Evolutionary conservation across 1,140 invertebrate genomes (phyloP).

Genomic region (Rhopalosiphum padi): DNA sequence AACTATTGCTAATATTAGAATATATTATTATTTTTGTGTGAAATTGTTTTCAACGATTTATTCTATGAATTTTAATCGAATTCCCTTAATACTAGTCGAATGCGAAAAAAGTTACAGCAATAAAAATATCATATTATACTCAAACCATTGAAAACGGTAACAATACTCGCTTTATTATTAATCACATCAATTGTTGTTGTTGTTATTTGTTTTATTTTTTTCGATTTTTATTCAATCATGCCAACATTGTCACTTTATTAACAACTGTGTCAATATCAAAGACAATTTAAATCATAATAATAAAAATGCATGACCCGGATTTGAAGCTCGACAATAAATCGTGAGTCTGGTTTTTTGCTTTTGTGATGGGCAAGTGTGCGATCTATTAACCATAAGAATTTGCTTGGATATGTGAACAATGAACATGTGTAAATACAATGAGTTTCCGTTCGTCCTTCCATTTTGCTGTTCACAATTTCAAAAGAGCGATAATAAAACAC

Average conservation of each 20-base stretch:
- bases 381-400: slow-evolving; percentile 19
- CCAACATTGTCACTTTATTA: background rate
- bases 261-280: background rate
- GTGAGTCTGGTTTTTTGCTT: background rate
- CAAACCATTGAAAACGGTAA: background rate
- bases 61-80: background rate
- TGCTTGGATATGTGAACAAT: background rate
- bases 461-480: background rate
- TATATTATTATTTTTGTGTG: background rate
- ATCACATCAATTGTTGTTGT: background rate
- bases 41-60: background rate
- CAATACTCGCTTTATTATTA: background rate
- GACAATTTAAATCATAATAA: slow-evolving; percentile 14
- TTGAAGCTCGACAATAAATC: background rate
- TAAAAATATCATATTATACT: background rate
- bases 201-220: background rate
- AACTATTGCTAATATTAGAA: background rate
- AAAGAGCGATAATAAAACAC: background rate
- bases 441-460: background rate
- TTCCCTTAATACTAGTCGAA: background rate
- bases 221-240: background rate
- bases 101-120: background rate
- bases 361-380: background rate
- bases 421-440: background rate
- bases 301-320: background rate